phyloP scores from a whole-genome alignment of 2,113 vertebrate genomes.

The Ailuropoda melanoleuca region DNA sequence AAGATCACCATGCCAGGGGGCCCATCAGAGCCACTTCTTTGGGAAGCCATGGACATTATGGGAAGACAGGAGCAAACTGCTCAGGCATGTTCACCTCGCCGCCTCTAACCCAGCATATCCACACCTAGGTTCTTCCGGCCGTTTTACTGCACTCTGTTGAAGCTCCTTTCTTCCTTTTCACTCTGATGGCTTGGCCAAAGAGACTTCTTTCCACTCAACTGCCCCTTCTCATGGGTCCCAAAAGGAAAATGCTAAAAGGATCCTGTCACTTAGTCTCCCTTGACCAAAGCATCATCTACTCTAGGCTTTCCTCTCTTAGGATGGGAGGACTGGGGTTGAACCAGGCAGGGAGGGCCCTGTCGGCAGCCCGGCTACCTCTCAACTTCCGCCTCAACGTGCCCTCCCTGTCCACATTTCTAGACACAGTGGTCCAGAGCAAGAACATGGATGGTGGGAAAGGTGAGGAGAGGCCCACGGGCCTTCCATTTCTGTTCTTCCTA shows the following conservation, averaged over 20 bases:
- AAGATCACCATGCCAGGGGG: not conserved
- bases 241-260: conserved; percentile 35
- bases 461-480: not conserved
- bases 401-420: not conserved
- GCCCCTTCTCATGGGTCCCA: not conserved
- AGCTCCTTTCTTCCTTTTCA: conserved; percentile 20
- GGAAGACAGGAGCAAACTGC: conserved; percentile 17
- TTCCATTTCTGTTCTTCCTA: not conserved
- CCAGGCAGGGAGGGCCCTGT: not conserved
- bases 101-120: not conserved
- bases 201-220: not conserved
- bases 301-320: not conserved
- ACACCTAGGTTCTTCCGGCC: conserved; percentile 43
- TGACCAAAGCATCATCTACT: conserved; percentile 26
- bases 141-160: not conserved
- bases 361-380: not conserved
- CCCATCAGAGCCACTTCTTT: not conserved
- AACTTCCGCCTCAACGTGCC: not conserved
- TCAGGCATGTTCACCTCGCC: not conserved
- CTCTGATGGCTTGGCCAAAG: conserved; percentile 11
- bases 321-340: not conserved
- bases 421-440: not conserved
- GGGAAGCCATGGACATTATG: not conserved
- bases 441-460: not conserved
- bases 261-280: not conserved